phyloP scores from a whole-genome alignment of 2,888 invertebrate genomes.

The Imbricaverruca yamaguchii region DNA sequence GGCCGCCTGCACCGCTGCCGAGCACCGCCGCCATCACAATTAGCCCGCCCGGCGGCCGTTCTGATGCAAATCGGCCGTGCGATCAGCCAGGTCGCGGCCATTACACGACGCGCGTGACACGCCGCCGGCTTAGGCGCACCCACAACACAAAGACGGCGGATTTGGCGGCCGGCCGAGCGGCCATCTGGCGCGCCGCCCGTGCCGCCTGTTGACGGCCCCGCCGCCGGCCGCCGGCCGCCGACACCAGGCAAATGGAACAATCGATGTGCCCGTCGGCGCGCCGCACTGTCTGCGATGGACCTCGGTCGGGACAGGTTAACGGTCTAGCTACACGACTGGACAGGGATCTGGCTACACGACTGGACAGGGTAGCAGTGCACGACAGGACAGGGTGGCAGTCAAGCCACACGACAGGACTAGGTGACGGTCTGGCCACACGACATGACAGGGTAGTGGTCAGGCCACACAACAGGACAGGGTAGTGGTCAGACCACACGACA shows the following conservation, averaged over 20 bases:
- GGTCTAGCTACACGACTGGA: too few species aligned
- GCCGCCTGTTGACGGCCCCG: neutral
- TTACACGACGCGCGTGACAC: neutral
- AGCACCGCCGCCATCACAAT: neutral
- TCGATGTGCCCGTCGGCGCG: neutral
- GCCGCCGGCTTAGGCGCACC: neutral
- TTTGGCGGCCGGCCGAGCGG: neutral
- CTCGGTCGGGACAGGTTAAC: too few species aligned
- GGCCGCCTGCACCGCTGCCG: neutral
- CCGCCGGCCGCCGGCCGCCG: neutral
- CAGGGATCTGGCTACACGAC: too few species aligned
- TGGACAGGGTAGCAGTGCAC: too few species aligned
- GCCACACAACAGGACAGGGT: too few species aligned
- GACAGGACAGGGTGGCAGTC: too few species aligned
- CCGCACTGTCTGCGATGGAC: neutral
- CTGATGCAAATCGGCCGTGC: neutral
- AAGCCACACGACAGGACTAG: too few species aligned
- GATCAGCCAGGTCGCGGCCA: neutral
- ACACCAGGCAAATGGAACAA: constrained; percentile 2
- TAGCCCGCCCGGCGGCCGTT: neutral
- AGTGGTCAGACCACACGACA: too few species aligned
- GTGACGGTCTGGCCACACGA: too few species aligned
- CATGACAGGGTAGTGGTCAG: too few species aligned
- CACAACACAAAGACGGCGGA: neutral
- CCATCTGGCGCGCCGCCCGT: neutral